Evolutionary conservation across 2,113 vertebrate species (phyloP), one percentile per base, ranked within the genome.

Genomic region (Sturnus vulgaris): DNA sequence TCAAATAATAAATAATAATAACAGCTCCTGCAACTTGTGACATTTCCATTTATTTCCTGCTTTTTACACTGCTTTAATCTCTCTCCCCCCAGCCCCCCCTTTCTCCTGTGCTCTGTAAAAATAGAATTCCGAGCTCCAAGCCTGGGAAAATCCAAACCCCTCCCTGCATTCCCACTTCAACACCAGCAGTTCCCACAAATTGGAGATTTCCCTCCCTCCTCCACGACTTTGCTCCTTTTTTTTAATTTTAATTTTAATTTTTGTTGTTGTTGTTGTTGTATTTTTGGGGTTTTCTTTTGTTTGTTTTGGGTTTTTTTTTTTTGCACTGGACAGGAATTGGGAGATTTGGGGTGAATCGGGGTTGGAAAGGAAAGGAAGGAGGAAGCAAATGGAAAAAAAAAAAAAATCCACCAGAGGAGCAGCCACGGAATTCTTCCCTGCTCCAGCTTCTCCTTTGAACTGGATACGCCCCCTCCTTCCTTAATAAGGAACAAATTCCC

Each of bases 121-220:
- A 97, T 96, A 97, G 94, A 93, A 75, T 86, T 91, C 66, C 0
- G 0, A 78, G 79, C 52, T 72, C 37, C 78, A 95, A 80, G 88
- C 96, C 91, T 97, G 97, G 93, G 97, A 97, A 97, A 94, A 42
- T 92, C 95, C 72, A n/a, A 77, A 90, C 49, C 56, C 56, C 31
- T 87, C 73, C 78, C 78, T 92, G 56, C 55, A 69, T 95, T 96
- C 95, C 94, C 93, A 73, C 80, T 96, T 69, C 96, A 80, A 49
- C 83, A 86, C 71, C 78, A 94, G n/a, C 64, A 69, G 92, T 97
- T 97, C 95, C 97, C 97, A 97, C 95, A 97, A 97, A 96, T 81
- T 82, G 49, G 88, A 96, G 94, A 93, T 94, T 97, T 92, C 86
- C 90, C 93, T 94, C 88, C 82, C 70, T 88, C 85, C 87, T 55